Evolutionary conservation across 2,797 vertebrate species (phyloP), one percentile per base, ranked within the genome.

Genomic region (Aphelocoma californica): DNA sequence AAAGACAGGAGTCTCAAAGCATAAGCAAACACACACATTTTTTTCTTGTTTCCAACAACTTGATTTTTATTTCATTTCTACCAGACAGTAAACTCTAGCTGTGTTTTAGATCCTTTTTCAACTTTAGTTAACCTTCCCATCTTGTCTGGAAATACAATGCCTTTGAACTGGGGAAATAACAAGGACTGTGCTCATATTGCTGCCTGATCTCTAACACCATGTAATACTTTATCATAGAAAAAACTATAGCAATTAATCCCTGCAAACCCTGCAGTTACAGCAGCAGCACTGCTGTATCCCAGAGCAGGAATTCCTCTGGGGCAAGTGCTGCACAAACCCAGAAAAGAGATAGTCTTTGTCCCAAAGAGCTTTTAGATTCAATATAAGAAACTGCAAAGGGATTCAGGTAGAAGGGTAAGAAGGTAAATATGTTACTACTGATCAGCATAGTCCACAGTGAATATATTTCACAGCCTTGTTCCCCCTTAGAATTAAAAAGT

Each of bases 111-210:
- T 88, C 53, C 45, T 80, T 93, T 93, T 86, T 93, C 91, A 94
- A 23, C 66, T 94, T 86, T 12, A 88, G 77, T 92, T 92, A 96
- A 93, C 91, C 74, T 92, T 90, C 71, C 88, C 85, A 92, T 91
- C 90, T 71, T 88, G 66, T 91, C 92, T 86, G 70, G 72, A 93
- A 96, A 95, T 32, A 74, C 48, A 90, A 54, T 85, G 71, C 61
- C 71, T 85, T 50, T 38, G 86, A 96, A 93, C 83, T 31, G 38
- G 67, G 88, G 86, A 94, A 93, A 92, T 92, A 92, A 84, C 73
- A 86, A 61, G 60, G 83, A 81, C 90, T 88, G 40, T 9, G 8
- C 36, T 88, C 60, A 77, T 61, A 81, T 44, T 93, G 91, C 77
- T 81, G 91, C 91, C 91, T 84, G 74, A 86, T 88, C 77, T 83